Evolutionary conservation across 2,797 vertebrate genomes (phyloP), one percentile per base, ranked within the genome.

Genomic region (Sebastes diaconus): DNA sequence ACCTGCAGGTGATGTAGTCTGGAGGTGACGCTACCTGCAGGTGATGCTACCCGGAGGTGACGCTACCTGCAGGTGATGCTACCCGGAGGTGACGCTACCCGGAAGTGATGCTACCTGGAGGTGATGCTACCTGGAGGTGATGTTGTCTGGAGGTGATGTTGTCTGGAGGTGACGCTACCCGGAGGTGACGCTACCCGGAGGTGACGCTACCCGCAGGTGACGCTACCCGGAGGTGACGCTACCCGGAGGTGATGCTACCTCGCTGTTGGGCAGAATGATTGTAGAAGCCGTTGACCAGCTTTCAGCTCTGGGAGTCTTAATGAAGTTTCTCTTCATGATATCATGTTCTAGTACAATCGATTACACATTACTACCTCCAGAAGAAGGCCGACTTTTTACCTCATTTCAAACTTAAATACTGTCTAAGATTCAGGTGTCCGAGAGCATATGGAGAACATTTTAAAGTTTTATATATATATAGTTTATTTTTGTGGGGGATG

Each of bases 401-500:
- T 98, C 97, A 96, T 95, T 97, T 96, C 97, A 97, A 96, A 96
- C 90, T 95, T 95, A 96, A 97, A 96, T 89, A 93, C 95, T 96
- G 96, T 93, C 88, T 34, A 34, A 83, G 87, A 91, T 90, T 89
- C 94, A 95, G 92, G 96, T 97, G 96, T 95, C 95, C 94, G 95
- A 93, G 94, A 93, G 95, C 93, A 94, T 96, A 96, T 95, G 95
- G 94, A 96, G 96, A 96, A 95, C 96, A 96, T 97, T 96, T 95
- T 96, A 96, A 97, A 96, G 24, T 81, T 96, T 96, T 96, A 95
- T 97, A 96, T 96, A 97, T 97, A 97, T 96, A 96, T 96, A 97
- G 95, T 97, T 96, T 97, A 97, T 97, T 97, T 97, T 98, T 97
- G 95, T 96, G 96, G 96, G 96, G 96, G 95, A 97, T 97, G 96